phyloP scores from a whole-genome alignment of 1,140 invertebrate species.

The Eumaeus atala region DNA sequence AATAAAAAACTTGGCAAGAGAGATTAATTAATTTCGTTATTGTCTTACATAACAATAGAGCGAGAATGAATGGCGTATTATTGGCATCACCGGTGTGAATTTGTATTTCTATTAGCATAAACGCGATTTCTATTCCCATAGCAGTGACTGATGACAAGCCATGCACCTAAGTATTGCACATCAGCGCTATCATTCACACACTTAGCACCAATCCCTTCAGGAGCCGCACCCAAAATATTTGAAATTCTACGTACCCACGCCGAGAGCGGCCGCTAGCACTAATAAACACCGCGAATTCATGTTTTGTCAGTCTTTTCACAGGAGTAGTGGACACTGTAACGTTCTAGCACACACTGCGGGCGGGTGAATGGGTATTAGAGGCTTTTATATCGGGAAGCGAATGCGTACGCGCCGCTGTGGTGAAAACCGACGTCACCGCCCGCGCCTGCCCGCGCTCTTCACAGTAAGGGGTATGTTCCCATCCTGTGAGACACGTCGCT shows the following conservation, averaged over 20 bases:
- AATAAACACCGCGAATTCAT: constrained; percentile 70
- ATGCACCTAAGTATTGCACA: constrained; percentile 29
- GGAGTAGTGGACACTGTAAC: constrained; percentile 62
- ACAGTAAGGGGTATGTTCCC: constrained; percentile 15
- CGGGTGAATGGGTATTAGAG: constrained; percentile 66
- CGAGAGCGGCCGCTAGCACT: constrained; percentile 70
- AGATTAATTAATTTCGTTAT: too few species aligned
- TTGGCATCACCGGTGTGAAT: too few species aligned
- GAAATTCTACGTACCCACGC: constrained; percentile 67
- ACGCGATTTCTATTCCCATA: constrained; percentile 23
- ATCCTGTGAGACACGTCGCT: constrained; percentile 14
- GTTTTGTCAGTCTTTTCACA: constrained; percentile 65
- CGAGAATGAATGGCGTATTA: not conserved
- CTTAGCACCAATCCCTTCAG: constrained; percentile 19
- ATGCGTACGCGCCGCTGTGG: constrained; percentile 50
- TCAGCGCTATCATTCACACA: constrained; percentile 25
- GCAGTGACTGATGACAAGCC: constrained; percentile 26
- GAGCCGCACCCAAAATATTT: constrained; percentile 57
- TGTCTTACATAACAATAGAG: not conserved
- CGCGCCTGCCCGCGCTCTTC: constrained; percentile 35
- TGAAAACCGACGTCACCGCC: constrained; percentile 55
- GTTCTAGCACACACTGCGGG: constrained; percentile 70
- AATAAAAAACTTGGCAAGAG: too few species aligned
- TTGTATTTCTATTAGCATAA: constrained; percentile 11
- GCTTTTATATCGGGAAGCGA: constrained; percentile 68